Conservation (phyloP, 2,113 vertebrate genomes). For the Actenoides hombroni region DNA sequence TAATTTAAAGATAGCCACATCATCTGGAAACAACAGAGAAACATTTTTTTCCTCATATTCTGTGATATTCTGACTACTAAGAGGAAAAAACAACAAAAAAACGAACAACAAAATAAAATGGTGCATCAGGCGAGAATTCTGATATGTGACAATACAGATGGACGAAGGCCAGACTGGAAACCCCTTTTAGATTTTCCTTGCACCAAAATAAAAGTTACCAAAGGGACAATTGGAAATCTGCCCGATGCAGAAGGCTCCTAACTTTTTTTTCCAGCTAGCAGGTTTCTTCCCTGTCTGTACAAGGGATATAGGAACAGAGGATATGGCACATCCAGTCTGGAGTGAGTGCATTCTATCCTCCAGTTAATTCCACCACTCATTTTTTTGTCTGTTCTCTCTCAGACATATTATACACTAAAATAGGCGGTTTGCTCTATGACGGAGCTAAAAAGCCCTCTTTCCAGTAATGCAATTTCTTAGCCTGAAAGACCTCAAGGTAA, state of each 20-base stretch:
- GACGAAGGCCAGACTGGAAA: not conserved
- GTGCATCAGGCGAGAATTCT: not conserved
- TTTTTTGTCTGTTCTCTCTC: not conserved
- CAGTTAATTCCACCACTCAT: not conserved
- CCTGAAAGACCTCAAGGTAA: not conserved
- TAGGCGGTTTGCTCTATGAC: not conserved
- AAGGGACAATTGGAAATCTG: not conserved
- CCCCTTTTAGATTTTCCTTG: not conserved
- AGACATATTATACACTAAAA: not conserved
- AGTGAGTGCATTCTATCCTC: not conserved
- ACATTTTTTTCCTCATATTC: not conserved
- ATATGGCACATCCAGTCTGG: not conserved
- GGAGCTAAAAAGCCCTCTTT: not conserved
- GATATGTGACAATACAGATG: not conserved
- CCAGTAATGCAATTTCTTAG: slow-evolving; percentile 18
- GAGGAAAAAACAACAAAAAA: no score
- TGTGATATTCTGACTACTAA: not conserved
- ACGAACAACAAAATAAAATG: not conserved
- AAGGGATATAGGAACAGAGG: not conserved
- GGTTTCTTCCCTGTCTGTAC: not conserved
- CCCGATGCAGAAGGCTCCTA: not conserved
- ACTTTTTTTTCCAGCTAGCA: not conserved
- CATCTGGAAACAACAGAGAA: not conserved
- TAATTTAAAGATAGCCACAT: not conserved
- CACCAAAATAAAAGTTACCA: not conserved